Base-by-base conservation (phyloP, 64 coral and sea anemone species). In the Orbicella faveolata region DNA sequence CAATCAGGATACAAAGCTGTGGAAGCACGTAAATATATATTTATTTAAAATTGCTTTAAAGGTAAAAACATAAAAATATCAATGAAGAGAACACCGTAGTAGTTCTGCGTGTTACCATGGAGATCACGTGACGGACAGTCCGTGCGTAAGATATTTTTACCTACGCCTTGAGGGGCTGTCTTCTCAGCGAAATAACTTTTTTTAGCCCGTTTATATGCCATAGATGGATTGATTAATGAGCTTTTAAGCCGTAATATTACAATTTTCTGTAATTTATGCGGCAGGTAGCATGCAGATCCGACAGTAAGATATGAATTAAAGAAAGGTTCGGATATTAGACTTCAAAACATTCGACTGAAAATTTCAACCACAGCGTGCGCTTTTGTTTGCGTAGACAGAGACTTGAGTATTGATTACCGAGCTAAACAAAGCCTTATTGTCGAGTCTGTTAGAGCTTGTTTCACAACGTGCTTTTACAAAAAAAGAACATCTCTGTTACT, bases 61-160 rank as follows among this genome's bases (percentile, higher is more conserved):
- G 80, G 39, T 36, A 72, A 72, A 52, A 85, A 41, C 44, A 63
- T 37, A 1, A 85, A 85, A 85, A 85, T 15, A 85, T 72, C 35
- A 73, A 44, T 52, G 18, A 73, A 85, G 72, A 52, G 3, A 17
- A 52, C 63, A 15, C 23, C 15, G 39, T 18, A 52, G 82, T 83
- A 10, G 36, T 85, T 41, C 37, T 70, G 9, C 30, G 4, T 26
- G 65, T 73, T 85, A 41, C 20, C 82, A 52, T 85, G 37, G 44
- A 36, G n/a, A 85, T 52, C 14, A 3, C 13, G 52, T 63, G 39
- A 63, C 18, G 20, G 79, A 15, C 15, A 62, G 26, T 85, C 25
- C 61, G 23, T 13, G 15, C 23, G 20, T 9, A 4, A n/a, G 19
- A 11, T 25, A 72, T 64, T 64, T 82, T 70, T 70, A 10, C 25